phyloP scores from a whole-genome alignment of 2,113 vertebrate genomes.

The Cheirogaleus medius region DNA sequence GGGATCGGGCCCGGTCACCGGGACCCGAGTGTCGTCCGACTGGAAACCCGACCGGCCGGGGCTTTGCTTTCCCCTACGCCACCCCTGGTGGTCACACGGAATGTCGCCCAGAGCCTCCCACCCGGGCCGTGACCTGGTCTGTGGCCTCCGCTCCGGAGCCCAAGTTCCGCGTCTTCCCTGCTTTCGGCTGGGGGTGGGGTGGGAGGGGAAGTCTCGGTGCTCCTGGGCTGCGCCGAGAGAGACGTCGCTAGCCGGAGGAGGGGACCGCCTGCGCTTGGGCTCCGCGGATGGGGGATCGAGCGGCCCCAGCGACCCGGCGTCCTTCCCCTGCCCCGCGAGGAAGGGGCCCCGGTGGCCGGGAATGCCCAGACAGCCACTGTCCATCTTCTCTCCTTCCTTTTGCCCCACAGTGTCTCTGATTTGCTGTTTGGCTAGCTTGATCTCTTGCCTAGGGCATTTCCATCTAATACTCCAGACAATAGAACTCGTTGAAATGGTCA shows the following conservation, averaged over 20 bases:
- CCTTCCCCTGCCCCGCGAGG: not conserved
- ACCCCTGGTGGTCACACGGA: not conserved
- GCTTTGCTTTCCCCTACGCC: not conserved
- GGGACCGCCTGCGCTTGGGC: not conserved
- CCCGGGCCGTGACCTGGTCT: conserved; percentile 56
- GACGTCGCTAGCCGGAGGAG: not conserved
- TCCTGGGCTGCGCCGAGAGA: not conserved
- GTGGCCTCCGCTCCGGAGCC: conserved; percentile 69
- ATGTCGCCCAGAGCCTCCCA: conserved; percentile 31
- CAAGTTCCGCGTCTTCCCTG: conserved; percentile 79
- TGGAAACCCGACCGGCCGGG: not conserved
- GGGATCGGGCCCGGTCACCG: not conserved
- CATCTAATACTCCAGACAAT: conserved; percentile 65
- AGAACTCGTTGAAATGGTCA: conserved; percentile 54
- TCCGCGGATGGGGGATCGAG: not conserved
- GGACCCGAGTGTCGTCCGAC: not conserved
- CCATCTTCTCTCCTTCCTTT: not conserved
- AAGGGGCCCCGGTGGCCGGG: not conserved
- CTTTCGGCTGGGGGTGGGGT: conserved; percentile 72
- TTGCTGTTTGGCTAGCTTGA: not conserved
- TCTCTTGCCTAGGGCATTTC: conserved; percentile 32
- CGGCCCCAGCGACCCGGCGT: not conserved
- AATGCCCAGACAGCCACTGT: not conserved
- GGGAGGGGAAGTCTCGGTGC: conserved; percentile 72
- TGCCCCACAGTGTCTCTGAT: not conserved